Evolutionary conservation across 1,140 invertebrate species (phyloP), one percentile per base, ranked within the genome.

Genomic region (Caerostris darwini): DNA sequence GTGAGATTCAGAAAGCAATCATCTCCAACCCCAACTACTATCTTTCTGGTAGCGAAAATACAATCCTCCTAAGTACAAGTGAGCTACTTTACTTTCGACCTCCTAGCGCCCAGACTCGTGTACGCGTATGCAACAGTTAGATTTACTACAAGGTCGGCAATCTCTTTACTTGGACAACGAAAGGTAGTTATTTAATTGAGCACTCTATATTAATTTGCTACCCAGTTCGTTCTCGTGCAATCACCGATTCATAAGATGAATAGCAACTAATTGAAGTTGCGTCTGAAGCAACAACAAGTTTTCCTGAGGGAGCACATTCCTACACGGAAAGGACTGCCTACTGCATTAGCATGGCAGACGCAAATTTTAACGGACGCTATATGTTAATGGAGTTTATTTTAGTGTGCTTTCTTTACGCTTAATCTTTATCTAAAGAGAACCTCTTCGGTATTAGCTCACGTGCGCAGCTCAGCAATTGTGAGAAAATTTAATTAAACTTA

Each of bases 401-500:
- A 61, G 88, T 54, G 56, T 19, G 64, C 67, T 71, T 90, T 90
- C 64, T 69, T 90, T 90, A 53, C 14, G 54, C 64, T 57, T 71
- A 90, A 54, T 90, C 88, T 71, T 90, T 90, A 34, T n/a, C 54
- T 67, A 54, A 64, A 61, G 57, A 53, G 86, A 54, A 8, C 34
- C 58, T 61, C 86, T n/a, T 53, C 3, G 34, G 57, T 34, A n/a
- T 61, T 54, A 88, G 58, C 61, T 85, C 82, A 57, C 57, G 82
- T 85, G 54, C n/a, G 57, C 54, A 58, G n/a, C 17, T 85, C 64
- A n/a, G 53, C 64, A 58, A 71, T 71, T 71, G 64, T 71, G 54
- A 56, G 88, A 54, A 90, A 90, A 90, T 90, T 90, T 90, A 90
- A 90, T 90, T 90, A 90, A 90, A 90, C 17, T 77, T 90, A 69